These are phyloP conservation scores for Macrophya annulata DNA, from an alignment of 2,888 invertebrate genomes.

Conservation along the genomic window DNA sequence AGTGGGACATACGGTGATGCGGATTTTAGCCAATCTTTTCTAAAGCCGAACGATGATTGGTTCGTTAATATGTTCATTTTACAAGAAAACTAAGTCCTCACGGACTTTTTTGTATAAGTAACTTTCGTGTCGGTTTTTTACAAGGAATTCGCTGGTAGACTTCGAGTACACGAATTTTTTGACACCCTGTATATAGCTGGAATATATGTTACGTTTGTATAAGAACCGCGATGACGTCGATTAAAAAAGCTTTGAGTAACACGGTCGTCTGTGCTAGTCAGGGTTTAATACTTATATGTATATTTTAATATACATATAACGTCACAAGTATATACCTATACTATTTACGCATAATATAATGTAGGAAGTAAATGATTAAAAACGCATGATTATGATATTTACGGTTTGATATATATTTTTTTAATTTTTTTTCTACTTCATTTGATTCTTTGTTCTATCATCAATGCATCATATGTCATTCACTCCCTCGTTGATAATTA, in stretches of 20 bases:
- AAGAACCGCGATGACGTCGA: constrained; percentile 13
- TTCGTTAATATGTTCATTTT: too few species aligned
- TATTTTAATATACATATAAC: too few species aligned
- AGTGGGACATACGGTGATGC: too few species aligned
- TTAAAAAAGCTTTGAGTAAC: background rate
- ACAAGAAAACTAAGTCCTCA: too few species aligned
- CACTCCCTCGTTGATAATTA: background rate
- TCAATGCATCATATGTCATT: background rate
- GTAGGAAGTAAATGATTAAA: background rate
- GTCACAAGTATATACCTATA: background rate
- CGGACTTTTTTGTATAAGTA: too few species aligned
- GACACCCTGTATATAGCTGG: too few species aligned
- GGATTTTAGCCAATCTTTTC: too few species aligned
- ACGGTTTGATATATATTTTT: background rate
- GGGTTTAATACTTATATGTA: background rate
- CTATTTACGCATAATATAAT: background rate
- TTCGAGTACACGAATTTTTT: too few species aligned
- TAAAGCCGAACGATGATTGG: too few species aligned
- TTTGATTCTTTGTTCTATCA: background rate
- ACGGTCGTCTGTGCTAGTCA: background rate
- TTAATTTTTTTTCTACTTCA: background rate
- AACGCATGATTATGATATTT: background rate
- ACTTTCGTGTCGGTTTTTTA: too few species aligned
- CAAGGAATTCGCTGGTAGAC: too few species aligned
- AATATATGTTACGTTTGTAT: background rate